A percentile compares a stretch with the other conserved stretches of the same genome.
These are phyloP conservation scores for Eudemis profundana DNA, from an alignment of 2,888 invertebrate genomes.

Conservation along the genomic window DNA sequence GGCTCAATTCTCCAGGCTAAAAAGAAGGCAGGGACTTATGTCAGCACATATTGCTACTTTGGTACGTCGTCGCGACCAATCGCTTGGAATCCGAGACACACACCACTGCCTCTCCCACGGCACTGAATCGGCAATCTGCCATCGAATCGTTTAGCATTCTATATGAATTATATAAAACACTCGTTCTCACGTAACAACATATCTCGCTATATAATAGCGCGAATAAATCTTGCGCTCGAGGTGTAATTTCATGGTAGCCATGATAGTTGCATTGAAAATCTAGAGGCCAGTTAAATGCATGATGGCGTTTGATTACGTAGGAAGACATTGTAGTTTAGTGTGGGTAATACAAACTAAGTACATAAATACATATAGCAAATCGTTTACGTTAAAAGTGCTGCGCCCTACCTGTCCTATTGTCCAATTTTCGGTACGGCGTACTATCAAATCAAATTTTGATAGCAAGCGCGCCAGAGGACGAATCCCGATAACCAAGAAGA, in stretches of 20 bases:
- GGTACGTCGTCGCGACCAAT: not conserved
- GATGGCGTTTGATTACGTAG: not conserved
- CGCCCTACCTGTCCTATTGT: no score
- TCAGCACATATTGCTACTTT: no score
- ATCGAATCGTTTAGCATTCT: conserved; percentile 23
- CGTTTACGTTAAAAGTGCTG: no score
- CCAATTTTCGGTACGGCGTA: no score
- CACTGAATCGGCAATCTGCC: conserved; percentile 33
- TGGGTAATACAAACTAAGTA: no score
- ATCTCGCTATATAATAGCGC: conserved; percentile 31
- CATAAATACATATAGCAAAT: no score
- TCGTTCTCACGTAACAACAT: conserved; percentile 41
- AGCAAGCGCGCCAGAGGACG: no score
- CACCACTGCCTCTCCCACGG: conserved; percentile 30
- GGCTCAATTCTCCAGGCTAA: no score
- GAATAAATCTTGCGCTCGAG: conserved; percentile 2
- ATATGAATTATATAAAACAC: conserved; percentile 42
- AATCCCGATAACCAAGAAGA: no score
- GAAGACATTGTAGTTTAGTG: no score
- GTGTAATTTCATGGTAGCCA: conserved; percentile 11
- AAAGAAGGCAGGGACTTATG: no score
- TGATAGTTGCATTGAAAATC: conserved; percentile 14
- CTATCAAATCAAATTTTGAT: no score
- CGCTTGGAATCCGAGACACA: not conserved
- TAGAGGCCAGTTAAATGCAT: not conserved